phyloP scores from a whole-genome alignment of 2,888 invertebrate genomes.

The Hirtodrosophila histrioides region DNA sequence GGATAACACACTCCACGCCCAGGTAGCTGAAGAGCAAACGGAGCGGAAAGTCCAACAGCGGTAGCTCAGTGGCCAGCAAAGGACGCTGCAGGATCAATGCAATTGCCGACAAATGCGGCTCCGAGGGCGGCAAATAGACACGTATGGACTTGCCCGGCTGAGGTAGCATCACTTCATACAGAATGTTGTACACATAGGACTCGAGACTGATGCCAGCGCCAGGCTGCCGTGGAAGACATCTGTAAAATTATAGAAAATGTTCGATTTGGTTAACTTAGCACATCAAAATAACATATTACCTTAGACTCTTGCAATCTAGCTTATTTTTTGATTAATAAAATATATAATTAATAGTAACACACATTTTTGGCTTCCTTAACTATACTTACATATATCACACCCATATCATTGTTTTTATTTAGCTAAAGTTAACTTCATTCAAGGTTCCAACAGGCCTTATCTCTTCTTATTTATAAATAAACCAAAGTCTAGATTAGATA shows the following conservation, averaged over 20 bases:
- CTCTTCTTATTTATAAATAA: constrained; percentile 11
- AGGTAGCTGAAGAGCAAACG: constrained; percentile 94
- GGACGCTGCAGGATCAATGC: constrained; percentile 91
- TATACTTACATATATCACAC: no score
- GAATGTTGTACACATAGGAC: constrained; percentile 96
- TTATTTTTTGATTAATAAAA: no score
- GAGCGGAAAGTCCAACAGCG: constrained; percentile 96
- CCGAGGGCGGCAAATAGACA: constrained; percentile 89
- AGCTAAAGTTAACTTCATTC: not conserved
- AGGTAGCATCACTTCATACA: constrained; percentile 97
- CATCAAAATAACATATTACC: no score
- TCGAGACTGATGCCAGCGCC: constrained; percentile 93
- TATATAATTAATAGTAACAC: no score
- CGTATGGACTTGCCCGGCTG: constrained; percentile 94
- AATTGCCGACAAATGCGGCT: constrained; percentile 88
- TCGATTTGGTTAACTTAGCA: no score
- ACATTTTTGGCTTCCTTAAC: no score
- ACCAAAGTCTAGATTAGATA: constrained; percentile 20
- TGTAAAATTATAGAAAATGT: constrained; percentile 70
- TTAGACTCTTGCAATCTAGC: no score
- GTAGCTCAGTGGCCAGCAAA: constrained; percentile 92
- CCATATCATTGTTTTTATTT: not conserved
- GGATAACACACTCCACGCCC: constrained; percentile 95
- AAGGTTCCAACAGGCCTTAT: no score
- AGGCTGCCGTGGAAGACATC: constrained; percentile 91